These are phyloP conservation scores for Teleogryllus occipitalis DNA, from an alignment of 1,140 invertebrate genomes.

Conservation along the genomic window DNA sequence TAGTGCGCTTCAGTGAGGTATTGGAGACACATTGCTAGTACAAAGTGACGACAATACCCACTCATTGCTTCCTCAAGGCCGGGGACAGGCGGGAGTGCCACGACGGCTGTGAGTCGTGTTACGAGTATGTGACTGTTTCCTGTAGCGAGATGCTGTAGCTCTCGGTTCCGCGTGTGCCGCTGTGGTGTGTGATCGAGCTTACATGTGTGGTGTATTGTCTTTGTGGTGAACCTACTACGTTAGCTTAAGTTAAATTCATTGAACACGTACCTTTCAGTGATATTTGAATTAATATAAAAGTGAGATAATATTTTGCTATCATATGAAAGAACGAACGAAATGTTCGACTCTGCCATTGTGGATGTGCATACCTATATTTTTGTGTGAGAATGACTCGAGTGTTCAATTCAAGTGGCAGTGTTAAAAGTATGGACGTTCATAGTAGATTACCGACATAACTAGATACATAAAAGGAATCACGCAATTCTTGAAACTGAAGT, in stretches of 20 bases:
- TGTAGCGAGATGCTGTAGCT: neutral
- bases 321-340: neutral
- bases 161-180: neutral
- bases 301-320: neutral
- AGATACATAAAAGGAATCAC: too few species aligned
- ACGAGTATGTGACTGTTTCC: neutral
- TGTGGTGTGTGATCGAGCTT: neutral
- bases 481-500: too few species aligned
- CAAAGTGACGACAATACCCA: neutral
- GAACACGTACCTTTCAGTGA: neutral
- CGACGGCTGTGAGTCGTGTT: neutral
- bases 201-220: neutral
- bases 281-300: neutral
- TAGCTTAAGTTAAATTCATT: neutral
- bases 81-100: neutral
- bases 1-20: slow-evolving; percentile 18
- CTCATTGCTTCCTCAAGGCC: neutral
- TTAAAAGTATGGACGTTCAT: too few species aligned
- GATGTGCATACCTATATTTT: neutral
- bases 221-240: neutral
- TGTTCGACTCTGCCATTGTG: neutral
- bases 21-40: slow-evolving; percentile 23
- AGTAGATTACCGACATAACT: too few species aligned
- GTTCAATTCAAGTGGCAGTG: too few species aligned
- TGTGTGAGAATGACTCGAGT: neutral